A percentile compares a stretch with the other conserved stretches of the same genome.
Conservation (phyloP, 2,888 invertebrate genomes). For the Amiota communis region DNA sequence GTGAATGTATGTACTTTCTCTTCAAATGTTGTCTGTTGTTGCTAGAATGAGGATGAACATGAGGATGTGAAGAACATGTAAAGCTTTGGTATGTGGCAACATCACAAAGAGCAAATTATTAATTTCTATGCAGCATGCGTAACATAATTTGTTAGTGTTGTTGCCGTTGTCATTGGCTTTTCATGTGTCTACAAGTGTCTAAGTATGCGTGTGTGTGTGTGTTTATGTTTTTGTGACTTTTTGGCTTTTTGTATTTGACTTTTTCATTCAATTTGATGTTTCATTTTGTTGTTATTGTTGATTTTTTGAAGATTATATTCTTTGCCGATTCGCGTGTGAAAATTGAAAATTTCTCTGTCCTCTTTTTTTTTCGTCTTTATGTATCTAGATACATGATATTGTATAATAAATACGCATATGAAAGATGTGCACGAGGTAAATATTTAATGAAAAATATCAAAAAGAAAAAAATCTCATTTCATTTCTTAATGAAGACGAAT, state of each 20-base stretch:
- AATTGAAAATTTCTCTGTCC: neutral
- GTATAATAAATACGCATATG: too few relatives aligned
- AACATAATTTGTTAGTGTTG: slow-evolving; percentile 54
- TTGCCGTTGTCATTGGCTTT: slow-evolving; percentile 35
- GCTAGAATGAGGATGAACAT: neutral
- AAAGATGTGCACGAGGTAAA: too few relatives aligned
- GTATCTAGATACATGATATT: too few relatives aligned
- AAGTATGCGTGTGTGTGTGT: too few relatives aligned
- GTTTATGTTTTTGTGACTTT: too few relatives aligned
- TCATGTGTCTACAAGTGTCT: neutral
- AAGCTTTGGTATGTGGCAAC: neutral
- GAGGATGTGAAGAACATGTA: neutral
- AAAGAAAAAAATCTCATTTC: too few relatives aligned
- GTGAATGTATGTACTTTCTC: too few relatives aligned
- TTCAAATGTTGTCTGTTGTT: neutral
- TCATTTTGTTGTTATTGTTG: slow-evolving; percentile 48
- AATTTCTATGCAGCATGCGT: slow-evolving; percentile 64
- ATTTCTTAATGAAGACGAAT: too few relatives aligned
- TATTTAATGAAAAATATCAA: too few relatives aligned
- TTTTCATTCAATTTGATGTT: slow-evolving; percentile 59
- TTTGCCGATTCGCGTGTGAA: neutral
- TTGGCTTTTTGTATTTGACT: slow-evolving; percentile 49
- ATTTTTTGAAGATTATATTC: slow-evolving; percentile 27
- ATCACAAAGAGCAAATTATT: slow-evolving; percentile 50
- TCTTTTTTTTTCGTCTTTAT: too few relatives aligned